Conservation (phyloP, 2,113 vertebrate genomes). For the Bubo blakistoni region DNA sequence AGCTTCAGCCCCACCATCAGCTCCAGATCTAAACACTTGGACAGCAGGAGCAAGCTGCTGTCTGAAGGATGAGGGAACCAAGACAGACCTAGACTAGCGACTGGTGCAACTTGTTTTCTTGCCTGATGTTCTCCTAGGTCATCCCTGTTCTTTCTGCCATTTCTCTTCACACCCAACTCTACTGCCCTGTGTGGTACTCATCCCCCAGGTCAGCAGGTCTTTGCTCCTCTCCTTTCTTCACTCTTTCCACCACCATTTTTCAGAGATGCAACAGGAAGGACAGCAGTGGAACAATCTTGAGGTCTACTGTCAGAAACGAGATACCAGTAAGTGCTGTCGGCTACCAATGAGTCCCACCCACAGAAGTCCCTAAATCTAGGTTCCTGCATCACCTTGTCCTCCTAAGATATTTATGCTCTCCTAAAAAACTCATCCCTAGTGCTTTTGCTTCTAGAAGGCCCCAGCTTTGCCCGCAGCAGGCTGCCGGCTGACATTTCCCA, state of each 20-base stretch:
- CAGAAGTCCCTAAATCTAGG: neutral
- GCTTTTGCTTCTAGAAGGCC: neutral
- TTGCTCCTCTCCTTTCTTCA: neutral
- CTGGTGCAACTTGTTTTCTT: neutral
- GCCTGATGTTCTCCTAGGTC: neutral
- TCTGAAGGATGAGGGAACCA: neutral
- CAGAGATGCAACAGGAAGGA: neutral
- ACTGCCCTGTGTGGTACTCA: neutral
- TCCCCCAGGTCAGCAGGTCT: neutral
- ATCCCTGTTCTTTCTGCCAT: neutral
- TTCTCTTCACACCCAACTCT: neutral
- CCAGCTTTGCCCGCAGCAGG: neutral
- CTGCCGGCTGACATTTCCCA: neutral
- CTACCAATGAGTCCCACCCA: neutral
- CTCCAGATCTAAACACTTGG: neutral
- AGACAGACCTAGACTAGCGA: neutral
- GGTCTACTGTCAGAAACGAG: neutral
- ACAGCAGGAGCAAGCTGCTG: neutral
- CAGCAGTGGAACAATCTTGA: neutral
- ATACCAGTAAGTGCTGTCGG: rapidly evolving
- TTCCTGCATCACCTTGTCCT: neutral
- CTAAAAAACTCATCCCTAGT: neutral
- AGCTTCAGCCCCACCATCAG: neutral
- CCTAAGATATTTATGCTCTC: neutral
- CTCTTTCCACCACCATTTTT: neutral